phyloP scores from a whole-genome alignment of 2,113 vertebrate genomes.

The Xerus inauris region DNA sequence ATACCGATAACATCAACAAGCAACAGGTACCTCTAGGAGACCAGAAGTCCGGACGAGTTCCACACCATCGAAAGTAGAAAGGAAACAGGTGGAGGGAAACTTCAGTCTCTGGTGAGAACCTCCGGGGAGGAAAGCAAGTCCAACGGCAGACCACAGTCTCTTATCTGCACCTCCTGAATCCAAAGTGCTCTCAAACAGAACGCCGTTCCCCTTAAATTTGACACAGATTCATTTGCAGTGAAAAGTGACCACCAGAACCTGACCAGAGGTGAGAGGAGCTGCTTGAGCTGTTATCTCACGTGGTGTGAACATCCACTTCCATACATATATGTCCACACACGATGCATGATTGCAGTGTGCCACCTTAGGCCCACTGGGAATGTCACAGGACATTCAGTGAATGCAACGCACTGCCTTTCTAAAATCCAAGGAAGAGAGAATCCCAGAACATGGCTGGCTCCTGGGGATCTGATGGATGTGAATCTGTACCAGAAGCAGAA shows the following conservation, averaged over 20 bases:
- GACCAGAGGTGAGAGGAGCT: background rate
- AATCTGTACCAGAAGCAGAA: background rate
- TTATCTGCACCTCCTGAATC: background rate
- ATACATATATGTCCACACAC: too few relatives aligned
- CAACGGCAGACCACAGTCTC: too few relatives aligned
- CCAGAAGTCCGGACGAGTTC: background rate
- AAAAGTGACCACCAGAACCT: constrained; percentile 5
- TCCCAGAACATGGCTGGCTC: background rate
- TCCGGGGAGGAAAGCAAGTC: background rate
- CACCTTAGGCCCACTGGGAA: background rate
- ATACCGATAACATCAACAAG: background rate
- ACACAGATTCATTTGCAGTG: background rate
- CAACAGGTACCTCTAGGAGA: background rate
- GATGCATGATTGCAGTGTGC: background rate
- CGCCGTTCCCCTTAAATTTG: background rate
- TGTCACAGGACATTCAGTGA: background rate
- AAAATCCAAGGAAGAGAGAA: background rate
- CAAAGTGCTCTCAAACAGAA: background rate
- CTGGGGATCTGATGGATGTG: too few relatives aligned
- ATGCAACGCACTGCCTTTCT: background rate
- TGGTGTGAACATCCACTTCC: background rate
- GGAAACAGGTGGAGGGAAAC: background rate
- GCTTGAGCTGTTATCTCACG: background rate
- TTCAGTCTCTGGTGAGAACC: background rate
- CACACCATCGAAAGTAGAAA: background rate